Evolutionary conservation across 1,140 invertebrate genomes (phyloP), one percentile per base, ranked within the genome.

Genomic region (Pseudomyrmex pallidus): DNA sequence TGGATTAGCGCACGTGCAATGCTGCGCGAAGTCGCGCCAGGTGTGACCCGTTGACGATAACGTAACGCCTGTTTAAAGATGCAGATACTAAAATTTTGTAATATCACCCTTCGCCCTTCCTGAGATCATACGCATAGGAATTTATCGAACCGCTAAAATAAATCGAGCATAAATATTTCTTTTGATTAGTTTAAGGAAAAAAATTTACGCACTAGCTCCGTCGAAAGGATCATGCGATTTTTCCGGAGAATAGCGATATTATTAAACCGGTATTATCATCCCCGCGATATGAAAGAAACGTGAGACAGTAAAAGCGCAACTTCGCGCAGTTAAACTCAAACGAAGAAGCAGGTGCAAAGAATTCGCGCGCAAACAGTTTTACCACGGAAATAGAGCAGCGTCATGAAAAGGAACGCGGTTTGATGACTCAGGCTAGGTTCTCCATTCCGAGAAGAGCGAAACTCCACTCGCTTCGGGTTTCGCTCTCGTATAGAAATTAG

Each of bases 401-500:
- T 0, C 35, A 5, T 76, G 9, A 83, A 50, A 61, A 12, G 48
- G 22, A 63, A 50, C 50, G 20, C 10, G 46, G 48, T 56, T 67
- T 70, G 74, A 86, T 90, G 90, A 91, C 78, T 89, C 89, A 86
- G 67, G 82, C 82, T 85, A 78, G 67, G 59, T 35, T 35, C 78
- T 84, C 54, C 86, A 74, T 68, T 68, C 76, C 82, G 46, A 59
- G 66, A 77, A 74, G 63, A 86, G 76, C 84, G 82, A 80, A 87
- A 88, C 89, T 87, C 87, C 87, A 83, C 83, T 86, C 86, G 82
- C 84, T 80, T 83, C 82, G 83, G 63, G 86, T 90, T 90, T 91
- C 89, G 84, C 85, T 85, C 83, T 88, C 85, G 84, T 90, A 85
- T 86, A 91, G 88, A 74, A 90, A 91, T 88, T 89, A 89, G 84